These are phyloP conservation scores for Argyresthia goedartella DNA, from an alignment of 2,888 invertebrate genomes.

Conservation along the genomic window DNA sequence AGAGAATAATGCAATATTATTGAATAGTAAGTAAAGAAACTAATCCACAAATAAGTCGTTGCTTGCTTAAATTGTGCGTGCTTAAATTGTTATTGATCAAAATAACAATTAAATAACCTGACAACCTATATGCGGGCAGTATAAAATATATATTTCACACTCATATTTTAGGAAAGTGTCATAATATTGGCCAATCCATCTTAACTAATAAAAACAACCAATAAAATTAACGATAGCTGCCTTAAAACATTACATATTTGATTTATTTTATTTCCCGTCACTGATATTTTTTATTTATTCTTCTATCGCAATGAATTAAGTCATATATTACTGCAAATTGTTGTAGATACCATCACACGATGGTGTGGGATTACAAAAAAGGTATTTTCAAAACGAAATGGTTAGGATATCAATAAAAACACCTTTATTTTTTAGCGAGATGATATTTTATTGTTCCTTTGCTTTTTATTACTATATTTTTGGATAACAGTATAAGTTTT, in stretches of 20 bases:
- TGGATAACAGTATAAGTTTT: too few species aligned
- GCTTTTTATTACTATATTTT: too few species aligned
- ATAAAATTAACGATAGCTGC: constrained; percentile 25
- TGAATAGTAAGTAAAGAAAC: too few species aligned
- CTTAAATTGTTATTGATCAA: too few species aligned
- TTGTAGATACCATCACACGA: constrained; percentile 39
- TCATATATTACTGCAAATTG: constrained; percentile 64
- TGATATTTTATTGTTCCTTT: too few species aligned
- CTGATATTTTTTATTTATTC: constrained; percentile 14
- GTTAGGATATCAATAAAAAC: too few species aligned
- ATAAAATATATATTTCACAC: background rate
- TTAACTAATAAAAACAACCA: constrained; percentile 41
- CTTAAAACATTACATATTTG: constrained; percentile 19
- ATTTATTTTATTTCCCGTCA: constrained; percentile 25
- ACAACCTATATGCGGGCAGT: background rate
- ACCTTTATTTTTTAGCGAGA: too few species aligned
- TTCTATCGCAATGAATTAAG: constrained; percentile 36
- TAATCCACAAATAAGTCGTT: too few species aligned
- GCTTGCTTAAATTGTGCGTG: too few species aligned
- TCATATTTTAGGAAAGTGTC: constrained; percentile 4
- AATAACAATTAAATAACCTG: too few species aligned
- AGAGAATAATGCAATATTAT: too few species aligned
- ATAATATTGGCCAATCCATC: constrained; percentile 9
- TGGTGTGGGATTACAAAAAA: background rate
- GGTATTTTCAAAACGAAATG: background rate